Evolutionary conservation across 2,113 vertebrate genomes (phyloP), one percentile per base, ranked within the genome.

Genomic region (Menura novaehollandiae): DNA sequence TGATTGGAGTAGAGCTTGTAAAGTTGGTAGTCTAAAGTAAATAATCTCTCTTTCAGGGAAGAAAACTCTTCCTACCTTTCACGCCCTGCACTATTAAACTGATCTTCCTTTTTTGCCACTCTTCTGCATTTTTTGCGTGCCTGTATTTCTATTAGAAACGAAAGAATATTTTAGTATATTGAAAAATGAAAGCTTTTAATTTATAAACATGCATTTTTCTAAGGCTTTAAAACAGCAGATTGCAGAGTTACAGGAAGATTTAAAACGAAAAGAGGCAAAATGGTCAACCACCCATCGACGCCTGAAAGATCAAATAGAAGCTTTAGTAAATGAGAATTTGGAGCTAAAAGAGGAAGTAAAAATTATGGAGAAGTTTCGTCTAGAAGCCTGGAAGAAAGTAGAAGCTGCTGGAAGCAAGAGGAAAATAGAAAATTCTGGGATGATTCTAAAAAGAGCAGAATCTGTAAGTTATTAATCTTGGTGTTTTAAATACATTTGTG

Each of bases 171-270:
- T 76, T 46, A 46, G 49, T 63, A 6, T n/a, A 47, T 74, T 56
- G 37, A 67, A 79, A 89, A 89, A 66, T 35, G 8, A 51, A 59
- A 84, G 39, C 18, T 41, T 85, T 32, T 30, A 12, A 41, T 35
- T 73, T 68, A 27, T 63, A 59, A 93, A 58, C 2, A 8, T 44
- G 33, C 13, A 51, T 91, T 85, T 92, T 91, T 67, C 68, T 24
- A 93, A 99, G 99, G 95, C 80, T 92, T 95, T 99, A 96, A 99
- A 98, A 93, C 98, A 98, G 97, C 99, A 99, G 97, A 95, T 99
- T 84, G 96, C 96, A 94, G 98, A 98, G 37, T 96, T 99, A 95
- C 99, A 99, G 97, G 99, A 99, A 96, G 99, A 99, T 95, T 76
- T 99, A 91, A 99, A 97, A 97, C 97, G 97, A 84, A 98, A 98